Base-by-base conservation (phyloP, 2,888 invertebrate species). In the Drosophila ochracea region DNA sequence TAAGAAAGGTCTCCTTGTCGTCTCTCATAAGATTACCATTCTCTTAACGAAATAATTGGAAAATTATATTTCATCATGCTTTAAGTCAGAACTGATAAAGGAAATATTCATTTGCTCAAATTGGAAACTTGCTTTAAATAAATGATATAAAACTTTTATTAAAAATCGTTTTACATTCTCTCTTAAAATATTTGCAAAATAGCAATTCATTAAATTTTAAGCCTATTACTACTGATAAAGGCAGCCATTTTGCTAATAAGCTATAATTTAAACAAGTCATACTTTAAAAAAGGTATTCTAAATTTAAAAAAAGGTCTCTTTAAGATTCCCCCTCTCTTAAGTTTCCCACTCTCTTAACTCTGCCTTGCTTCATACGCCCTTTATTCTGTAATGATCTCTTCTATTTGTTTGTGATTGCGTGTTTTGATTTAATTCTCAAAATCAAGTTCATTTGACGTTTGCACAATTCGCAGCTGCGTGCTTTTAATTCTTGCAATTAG, bases 401-500 rank as follows among this genome's bases (percentile, higher is more conserved):
- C 10, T 13, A 6, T 3, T 9, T 37, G 31, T 9, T 4, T 31
- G 39, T 21, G 19, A 37, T 55, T 52, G 31, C 61, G 25, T 60
- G 39, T 55, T 69, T 60, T 31, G 25, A 53, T 25, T 58, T 43
- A 21, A 53, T 41, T 53, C 53, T 50, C 6, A 35, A 65, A 62
- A 37, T 53, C 77, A 71, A 74, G 63, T 77, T 71, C 57, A 68
- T 71, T 69, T 49, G 19, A 10, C 11, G 58, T 35, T 68, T 70
- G 62, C 68, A 60, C 62, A 70, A 63, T 68, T 37, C 31, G 9
- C 62, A 35, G 37, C 37, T 13, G 57, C 78, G 74, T 77, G 62
- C 62, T 52, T 31, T 16, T 11, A 37, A 53, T 65, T 71, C 64
- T 54, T 30, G 31, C 43, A 67, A 80, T 80, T 80, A 80, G 47